Evolutionary conservation across 2,113 vertebrate species (phyloP).

Genomic region (Leptosomus discolor): DNA sequence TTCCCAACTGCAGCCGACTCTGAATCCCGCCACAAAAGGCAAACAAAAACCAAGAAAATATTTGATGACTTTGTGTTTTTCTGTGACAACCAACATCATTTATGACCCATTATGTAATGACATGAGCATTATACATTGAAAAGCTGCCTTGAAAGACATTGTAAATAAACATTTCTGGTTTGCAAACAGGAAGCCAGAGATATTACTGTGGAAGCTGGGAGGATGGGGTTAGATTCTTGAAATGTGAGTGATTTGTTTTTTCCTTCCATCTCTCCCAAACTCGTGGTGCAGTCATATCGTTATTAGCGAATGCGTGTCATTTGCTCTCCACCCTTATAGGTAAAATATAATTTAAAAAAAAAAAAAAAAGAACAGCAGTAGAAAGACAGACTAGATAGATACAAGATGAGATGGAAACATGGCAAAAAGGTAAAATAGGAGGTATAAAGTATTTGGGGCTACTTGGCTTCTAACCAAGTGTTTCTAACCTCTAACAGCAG

Average conservation of each 20-base stretch:
- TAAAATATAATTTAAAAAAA: not conserved
- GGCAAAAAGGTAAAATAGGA: not conserved
- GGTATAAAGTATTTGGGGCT: not conserved
- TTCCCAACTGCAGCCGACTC: not conserved
- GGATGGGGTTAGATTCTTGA: slow-evolving; percentile 50
- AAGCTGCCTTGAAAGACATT: not conserved
- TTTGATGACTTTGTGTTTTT: slow-evolving; percentile 27
- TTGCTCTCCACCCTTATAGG: not conserved
- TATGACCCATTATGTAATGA: slow-evolving; percentile 18
- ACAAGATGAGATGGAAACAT: not conserved
- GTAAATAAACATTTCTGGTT: slow-evolving; percentile 47
- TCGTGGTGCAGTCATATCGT: not conserved
- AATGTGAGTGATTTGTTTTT: slow-evolving; percentile 19
- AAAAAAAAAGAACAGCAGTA: not conserved
- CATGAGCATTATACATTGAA: not conserved
- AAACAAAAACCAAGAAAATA: not conserved
- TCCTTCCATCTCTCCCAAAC: slow-evolving; percentile 30
- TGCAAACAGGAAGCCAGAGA: slow-evolving; percentile 23
- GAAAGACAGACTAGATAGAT: not conserved
- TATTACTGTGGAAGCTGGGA: slow-evolving; percentile 10
- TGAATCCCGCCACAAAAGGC: slow-evolving; percentile 13
- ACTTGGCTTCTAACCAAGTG: not conserved
- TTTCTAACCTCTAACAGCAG: not conserved
- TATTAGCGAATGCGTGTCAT: slow-evolving; percentile 34
- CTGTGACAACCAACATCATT: not conserved